phyloP scores from a whole-genome alignment of 2,888 invertebrate species.

The Eucriotettix oculatus region DNA sequence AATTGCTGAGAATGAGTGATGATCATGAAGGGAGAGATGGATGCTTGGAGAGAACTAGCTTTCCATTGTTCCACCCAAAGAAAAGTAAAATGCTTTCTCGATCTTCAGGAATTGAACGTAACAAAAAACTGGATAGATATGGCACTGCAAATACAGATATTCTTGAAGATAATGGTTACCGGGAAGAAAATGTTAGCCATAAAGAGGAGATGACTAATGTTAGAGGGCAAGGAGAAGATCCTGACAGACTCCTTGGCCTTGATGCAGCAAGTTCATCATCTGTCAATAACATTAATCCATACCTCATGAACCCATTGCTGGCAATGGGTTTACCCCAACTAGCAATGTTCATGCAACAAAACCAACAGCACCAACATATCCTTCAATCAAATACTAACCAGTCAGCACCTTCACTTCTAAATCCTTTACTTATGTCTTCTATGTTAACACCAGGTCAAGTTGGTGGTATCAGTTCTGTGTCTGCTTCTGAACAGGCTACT shows the following conservation, averaged over 20 bases:
- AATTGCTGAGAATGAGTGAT: constrained; percentile 10
- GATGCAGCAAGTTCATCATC: background rate
- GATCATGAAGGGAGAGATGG: constrained; percentile 8
- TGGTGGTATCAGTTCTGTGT: too few relatives aligned
- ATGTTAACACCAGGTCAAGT: too few relatives aligned
- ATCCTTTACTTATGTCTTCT: background rate
- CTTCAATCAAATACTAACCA: background rate
- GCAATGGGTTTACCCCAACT: constrained; percentile 9
- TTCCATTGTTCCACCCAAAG: constrained; percentile 9
- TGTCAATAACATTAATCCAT: background rate
- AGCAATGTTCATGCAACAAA: constrained; percentile 9
- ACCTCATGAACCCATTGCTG: constrained; percentile 7
- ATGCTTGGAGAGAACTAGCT: constrained; percentile 8
- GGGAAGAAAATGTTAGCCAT: background rate
- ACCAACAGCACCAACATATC: constrained; percentile 4
- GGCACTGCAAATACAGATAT: background rate
- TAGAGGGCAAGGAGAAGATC: background rate
- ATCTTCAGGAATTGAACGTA: background rate
- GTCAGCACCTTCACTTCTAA: background rate
- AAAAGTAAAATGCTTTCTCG: constrained; percentile 6
- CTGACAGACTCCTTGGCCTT: background rate
- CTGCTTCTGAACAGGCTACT: too few relatives aligned
- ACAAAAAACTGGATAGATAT: background rate
- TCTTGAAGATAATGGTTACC: background rate
- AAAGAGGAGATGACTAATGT: background rate